Evolutionary conservation across 2,113 vertebrate genomes (phyloP), one percentile per base, ranked within the genome.

Genomic region (Chionodraco myersi): DNA sequence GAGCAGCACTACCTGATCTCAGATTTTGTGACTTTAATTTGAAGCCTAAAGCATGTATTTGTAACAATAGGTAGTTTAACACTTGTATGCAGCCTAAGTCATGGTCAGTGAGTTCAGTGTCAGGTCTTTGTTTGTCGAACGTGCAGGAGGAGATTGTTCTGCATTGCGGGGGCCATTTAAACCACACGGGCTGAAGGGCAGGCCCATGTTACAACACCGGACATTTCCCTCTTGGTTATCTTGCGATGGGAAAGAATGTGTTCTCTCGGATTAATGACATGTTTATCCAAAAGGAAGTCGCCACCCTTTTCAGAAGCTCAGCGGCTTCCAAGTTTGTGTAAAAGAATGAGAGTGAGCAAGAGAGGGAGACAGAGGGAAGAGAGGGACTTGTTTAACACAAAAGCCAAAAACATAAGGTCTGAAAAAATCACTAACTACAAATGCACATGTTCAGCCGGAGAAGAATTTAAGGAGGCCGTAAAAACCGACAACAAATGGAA

Each of bases 201-300:
- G 69, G 86, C 86, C 90, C 89, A 68, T 80, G 88, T 82, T 88
- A 86, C 83, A 92, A 83, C 85, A 86, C 91, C 68, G 86, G 86
- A 91, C 89, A 91, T 92, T 94, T 95, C 92, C 90, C 60, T 26
- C 88, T 91, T 82, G 92, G 94, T 97, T 97, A 97, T 97, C 96
- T 96, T 95, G 92, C 88, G 91, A 96, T 96, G 95, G 96, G 96
- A 96, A 97, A 97, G 95, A 96, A 97, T 96, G 96, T 92, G 92
- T 95, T 96, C 94, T 94, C 94, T 94, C 92, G 95, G 95, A 97
- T 96, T 97, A 97, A 97, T 96, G 96, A 96, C 95, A 96, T 97
- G 96, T 97, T 97, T 97, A 97, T 96, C 95, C 95, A 16, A 97
- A 96, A 97, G 97, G 97, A 97, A 97, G 96, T 96, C 89, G 3